Evolutionary conservation across 2,113 vertebrate genomes (phyloP), one percentile per base, ranked within the genome.

Genomic region (Mustela nigripes): DNA sequence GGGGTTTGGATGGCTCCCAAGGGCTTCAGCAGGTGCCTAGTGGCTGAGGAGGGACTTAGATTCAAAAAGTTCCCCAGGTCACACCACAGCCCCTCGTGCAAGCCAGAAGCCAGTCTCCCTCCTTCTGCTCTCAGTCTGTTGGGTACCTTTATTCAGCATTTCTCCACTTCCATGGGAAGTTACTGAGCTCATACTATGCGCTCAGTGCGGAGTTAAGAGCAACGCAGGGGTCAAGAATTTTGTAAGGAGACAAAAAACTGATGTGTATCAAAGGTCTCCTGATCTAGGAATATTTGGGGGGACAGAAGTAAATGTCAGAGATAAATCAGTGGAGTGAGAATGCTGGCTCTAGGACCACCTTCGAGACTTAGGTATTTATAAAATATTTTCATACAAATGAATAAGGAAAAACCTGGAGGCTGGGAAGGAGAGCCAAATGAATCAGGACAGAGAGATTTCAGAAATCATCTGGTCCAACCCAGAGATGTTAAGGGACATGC

Each of bases 321-420:
- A 73, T 80, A 58, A 74, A 53, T 78, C 33, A n/a, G 28, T 82
- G 31, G 45, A 8, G 1, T 15, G 56, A 45, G 56, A 48, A 28
- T 6, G 50, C 79, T 36, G 58, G 63, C 14, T 82, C 56, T 19
- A 53, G 48, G 39, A 15, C 24, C 24, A 26, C 31, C 2, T 36
- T 74, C 1, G 21, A 83, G 22, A 39, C n/a, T 62, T 83, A 26
- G 63, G 14, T 96, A 50, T 89, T 87, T 95, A 85, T 60, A 90
- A 96, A 95, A 78, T 60, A 65, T 36, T 89, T 86, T 74, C 39
- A 48, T 84, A 67, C 9, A 11, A 97, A 78, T n/a, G 60, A 73
- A 39, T 79, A 87, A 83, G 8, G 50, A 45, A 78, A 90, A 86
- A 60, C n/a, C 39, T 86, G 31, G 71, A 94, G 76, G 79, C 36